Evolutionary conservation across 2,113 vertebrate genomes (phyloP), one percentile per base, ranked within the genome.

Genomic region (Catharus bicknelli): DNA sequence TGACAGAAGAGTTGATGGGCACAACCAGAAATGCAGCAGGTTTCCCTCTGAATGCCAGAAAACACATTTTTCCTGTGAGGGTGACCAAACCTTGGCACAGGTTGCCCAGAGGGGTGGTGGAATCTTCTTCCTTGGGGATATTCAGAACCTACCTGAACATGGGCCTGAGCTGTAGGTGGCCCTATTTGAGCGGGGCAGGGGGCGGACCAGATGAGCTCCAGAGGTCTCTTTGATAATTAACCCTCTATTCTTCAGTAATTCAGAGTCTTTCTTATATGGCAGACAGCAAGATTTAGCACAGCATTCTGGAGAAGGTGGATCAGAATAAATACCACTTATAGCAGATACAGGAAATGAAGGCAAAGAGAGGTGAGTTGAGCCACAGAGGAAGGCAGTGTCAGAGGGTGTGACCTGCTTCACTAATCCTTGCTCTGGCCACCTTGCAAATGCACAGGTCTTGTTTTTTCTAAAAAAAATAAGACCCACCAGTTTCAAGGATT

Each of bases 71-170:
- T 74, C 21, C 16, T 74, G 10, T 42, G 48, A 50, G 29, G 4
- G 1, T 34, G 27, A n/a, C 34, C 0, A 3, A 50, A 9, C 21
- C 10, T 10, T 62, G 30, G 12, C 26, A 73, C 7, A 45, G 30
- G 6, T 11, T 93, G 21, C 17, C 32, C 38, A 54, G 22, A 62
- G 51, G 57, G 3, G 5, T 64, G 16, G 5, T 80, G 30, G 16
- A n/a, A 1, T 66, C 20, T 83, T 14, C 32, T 5, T 64, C 27
- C 9, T 34, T 77, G 45, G 16, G 17, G 14, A 21, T 48, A 55
- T 23, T 34, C 26, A 80, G 45, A 76, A 55, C 9, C 3, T 21
- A 3, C 11, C 14, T 68, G 36, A 34, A 55, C 0, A 1, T 23
- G 40, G 22, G 54, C 22, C 63, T 68, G 29, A 45, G 38, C 11